Base-by-base conservation (phyloP, 2,113 vertebrate species). In the Corythoichthys intestinalis region DNA sequence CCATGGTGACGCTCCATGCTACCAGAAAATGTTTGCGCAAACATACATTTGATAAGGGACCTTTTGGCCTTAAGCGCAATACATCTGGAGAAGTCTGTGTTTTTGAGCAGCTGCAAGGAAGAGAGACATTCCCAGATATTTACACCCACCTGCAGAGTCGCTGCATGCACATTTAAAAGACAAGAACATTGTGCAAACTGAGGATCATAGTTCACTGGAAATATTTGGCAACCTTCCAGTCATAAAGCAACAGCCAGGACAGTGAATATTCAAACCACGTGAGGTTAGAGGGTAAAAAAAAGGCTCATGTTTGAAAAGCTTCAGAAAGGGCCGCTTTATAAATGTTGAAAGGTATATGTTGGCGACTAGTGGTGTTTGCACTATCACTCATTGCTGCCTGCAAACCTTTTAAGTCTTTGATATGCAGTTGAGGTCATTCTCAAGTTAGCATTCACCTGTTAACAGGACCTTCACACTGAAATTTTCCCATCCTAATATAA, bases 311-410 rank as follows among this genome's bases (percentile, higher is more conserved):
- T 78, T 68, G 65, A 70, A 75, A 66, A 35, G 52, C 65, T 38
- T 66, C 61, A 38, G 63, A 65, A 52, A 12, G 58, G 57, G 41
- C 53, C 13, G 48, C 28, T 38, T 54, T 41, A 41, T 8, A 62
- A 47, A 41, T 8, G 60, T 73, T 49, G 17, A 52, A 52, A 59
- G 66, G 65, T 74, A 37, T 61, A 70, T 65, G 38, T 46, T 69
- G 56, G 53, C 74, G 65, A 58, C n/a, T 15, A 6, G 20, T 62
- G 53, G 37, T 39, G 63, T 74, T 80, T 59, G 72, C 73, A 87
- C 79, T 79, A 79, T 83, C 82, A 78, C 86, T 83, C 76, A 37
- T 47, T 4, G 28, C 38, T 74, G 69, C 72, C 78, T 67, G 49
- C 57, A 35, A 74, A 41, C 11, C 20, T 63, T 63, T 63, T 4